These are phyloP conservation scores for Dendroctonus ponderosae DNA, from an alignment of 1,140 invertebrate genomes.

Conservation along the genomic window DNA sequence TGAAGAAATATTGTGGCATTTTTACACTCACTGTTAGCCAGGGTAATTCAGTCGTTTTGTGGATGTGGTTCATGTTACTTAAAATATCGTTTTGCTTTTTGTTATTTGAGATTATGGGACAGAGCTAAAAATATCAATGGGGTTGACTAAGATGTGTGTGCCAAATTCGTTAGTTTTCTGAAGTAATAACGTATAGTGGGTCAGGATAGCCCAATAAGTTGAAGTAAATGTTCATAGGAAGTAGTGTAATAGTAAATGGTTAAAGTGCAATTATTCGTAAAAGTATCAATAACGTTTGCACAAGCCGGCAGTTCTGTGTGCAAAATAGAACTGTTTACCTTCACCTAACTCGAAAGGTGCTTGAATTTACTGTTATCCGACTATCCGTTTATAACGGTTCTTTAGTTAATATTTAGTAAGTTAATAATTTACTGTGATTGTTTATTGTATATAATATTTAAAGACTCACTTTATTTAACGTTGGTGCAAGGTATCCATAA, in stretches of 20 bases:
- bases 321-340: not conserved
- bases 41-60: no score
- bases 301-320: not conserved
- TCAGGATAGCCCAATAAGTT: no score
- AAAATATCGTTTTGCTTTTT: no score
- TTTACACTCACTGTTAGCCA: no score
- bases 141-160: no score
- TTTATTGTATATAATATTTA: slow-evolving; percentile 45
- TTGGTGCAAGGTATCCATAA: slow-evolving; percentile 26
- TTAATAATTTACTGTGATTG: slow-evolving; percentile 48
- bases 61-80: no score
- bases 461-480: slow-evolving; percentile 44
- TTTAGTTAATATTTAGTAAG: slow-evolving; percentile 32
- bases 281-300: not conserved
- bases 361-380: not conserved
- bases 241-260: not conserved
- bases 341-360: not conserved
- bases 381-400: not conserved
- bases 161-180: no score
- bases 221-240: not conserved
- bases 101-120: no score
- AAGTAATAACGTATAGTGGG: no score
- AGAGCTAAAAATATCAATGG: no score
- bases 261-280: slow-evolving; percentile 2
- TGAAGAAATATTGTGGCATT: no score